Evolutionary conservation across 2,797 vertebrate species (phyloP), one percentile per base, ranked within the genome.

Genomic region (Gambusia yucatana): DNA sequence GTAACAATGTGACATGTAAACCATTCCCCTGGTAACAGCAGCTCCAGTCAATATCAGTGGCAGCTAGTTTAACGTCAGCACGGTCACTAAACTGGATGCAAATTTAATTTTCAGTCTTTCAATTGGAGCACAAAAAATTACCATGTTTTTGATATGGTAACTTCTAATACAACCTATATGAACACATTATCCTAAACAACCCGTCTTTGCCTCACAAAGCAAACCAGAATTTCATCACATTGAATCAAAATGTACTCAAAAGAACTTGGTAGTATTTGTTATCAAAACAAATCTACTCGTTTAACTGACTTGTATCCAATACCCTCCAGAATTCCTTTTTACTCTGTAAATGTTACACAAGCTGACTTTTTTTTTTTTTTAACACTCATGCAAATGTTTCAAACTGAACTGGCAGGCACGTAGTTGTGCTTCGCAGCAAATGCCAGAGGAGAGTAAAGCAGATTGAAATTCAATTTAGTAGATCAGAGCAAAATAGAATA

Each of bases 381-480:
- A n/a, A 70, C 43, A 44, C 67, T 43, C n/a, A 70, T 46, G 41
- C 67, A 70, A 28, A 70, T 44, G 67, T 44, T 70, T 44, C n/a
- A 70, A 70, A 28, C 41, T 46, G 44, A 70, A 46, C 67, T 70
- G 67, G 67, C 67, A 70, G 43, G 41, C 41, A 70, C 14, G 22
- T 41, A 46, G 67, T 17, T 70, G 10, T 70, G 41, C 47, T 52
- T 25, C 22, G 20, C 47, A 73, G 20, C 47, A 52, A 52, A 79
- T 79, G 28, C 33, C 25, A 55, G 65, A 61, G 72, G 0, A 16
- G 16, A 44, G 25, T 22, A 67, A 75, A 85, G 30, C 33, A 65
- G 61, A 80, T 57, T 43, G 17, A 59, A 84, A 72, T 47, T 57
- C 25, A 82, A 20, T 75, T 73, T 52, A 80, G 59, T 41, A 81